Percentiles rank a stretch among this genome's conserved stretches.
phyloP scores from a whole-genome alignment of 2,888 invertebrate species.

The Drosophila subquinaria region DNA sequence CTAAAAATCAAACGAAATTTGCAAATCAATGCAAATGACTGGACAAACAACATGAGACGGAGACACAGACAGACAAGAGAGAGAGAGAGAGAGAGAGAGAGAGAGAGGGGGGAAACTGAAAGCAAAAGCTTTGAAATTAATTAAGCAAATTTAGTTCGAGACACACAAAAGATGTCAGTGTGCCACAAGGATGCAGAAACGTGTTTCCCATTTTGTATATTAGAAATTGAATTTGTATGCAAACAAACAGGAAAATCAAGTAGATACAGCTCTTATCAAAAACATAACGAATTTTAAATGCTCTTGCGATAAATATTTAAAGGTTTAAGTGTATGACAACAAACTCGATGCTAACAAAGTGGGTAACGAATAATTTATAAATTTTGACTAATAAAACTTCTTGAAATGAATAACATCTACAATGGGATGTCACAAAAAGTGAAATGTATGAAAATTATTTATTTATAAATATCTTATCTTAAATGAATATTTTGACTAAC shows the following conservation, averaged over 20 bases:
- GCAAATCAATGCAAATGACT: conserved; percentile 77
- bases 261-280: conserved; percentile 10
- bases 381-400: not conserved
- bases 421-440: too few relatives aligned
- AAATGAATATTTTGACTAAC: too few relatives aligned
- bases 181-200: conserved; percentile 76
- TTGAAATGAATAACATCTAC: not conserved
- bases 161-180: conserved; percentile 78
- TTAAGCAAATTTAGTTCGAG: conserved; percentile 65
- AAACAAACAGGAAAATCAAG: conserved; percentile 71
- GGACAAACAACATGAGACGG: conserved; percentile 40
- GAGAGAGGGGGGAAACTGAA: conserved; percentile 36
- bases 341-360: not conserved
- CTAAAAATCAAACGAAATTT: conserved; percentile 48
- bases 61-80: not conserved
- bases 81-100: not conserved
- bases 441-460: too few relatives aligned
- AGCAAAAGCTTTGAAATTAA: conserved; percentile 74
- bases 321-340: not conserved
- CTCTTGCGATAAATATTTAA: conserved; percentile 15
- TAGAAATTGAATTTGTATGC: conserved; percentile 68
- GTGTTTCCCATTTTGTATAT: conserved; percentile 65
- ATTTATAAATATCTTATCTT: too few relatives aligned
- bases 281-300: conserved; percentile 28
- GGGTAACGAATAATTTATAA: not conserved